phyloP scores from a whole-genome alignment of 2,888 invertebrate genomes.

The Baronia brevicornis region DNA sequence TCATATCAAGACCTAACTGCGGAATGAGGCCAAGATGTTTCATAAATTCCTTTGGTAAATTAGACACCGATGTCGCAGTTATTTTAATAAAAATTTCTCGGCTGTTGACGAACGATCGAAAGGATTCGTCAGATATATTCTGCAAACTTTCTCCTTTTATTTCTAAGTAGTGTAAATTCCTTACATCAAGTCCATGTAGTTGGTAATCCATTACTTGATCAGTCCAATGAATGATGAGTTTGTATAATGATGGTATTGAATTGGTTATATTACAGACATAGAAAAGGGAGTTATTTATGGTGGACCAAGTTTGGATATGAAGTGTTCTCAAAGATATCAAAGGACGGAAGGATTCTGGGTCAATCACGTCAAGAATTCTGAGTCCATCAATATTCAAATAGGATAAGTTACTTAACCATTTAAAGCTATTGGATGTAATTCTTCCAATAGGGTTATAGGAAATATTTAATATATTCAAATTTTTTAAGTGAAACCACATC shows the following conservation, averaged over 20 bases:
- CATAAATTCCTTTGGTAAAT: constrained; percentile 87
- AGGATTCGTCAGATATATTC: constrained; percentile 84
- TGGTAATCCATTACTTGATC: constrained; percentile 85
- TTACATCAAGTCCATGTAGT: constrained; percentile 84
- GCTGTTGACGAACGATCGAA: constrained; percentile 82
- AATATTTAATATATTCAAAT: constrained; percentile 84
- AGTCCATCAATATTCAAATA: constrained; percentile 84
- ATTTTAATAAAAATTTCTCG: constrained; percentile 87
- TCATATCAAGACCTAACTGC: constrained; percentile 87
- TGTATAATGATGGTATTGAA: constrained; percentile 82
- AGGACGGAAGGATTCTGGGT: constrained; percentile 83
- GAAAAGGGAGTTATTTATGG: constrained; percentile 79
- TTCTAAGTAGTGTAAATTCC: constrained; percentile 86
- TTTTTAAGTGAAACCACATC: constrained; percentile 82
- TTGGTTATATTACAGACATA: constrained; percentile 83
- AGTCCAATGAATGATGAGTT: constrained; percentile 84
- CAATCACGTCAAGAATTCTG: constrained; percentile 82
- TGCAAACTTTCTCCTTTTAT: constrained; percentile 85
- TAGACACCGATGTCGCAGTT: constrained; percentile 84
- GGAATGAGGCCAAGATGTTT: constrained; percentile 85
- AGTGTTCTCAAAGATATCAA: constrained; percentile 82
- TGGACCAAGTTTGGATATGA: constrained; percentile 83
- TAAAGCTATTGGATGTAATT: constrained; percentile 82
- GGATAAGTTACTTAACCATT: constrained; percentile 81
- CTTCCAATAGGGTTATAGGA: constrained; percentile 89